A percentile compares a stretch with the other conserved stretches of the same genome.
Conservation (phyloP, 2,797 vertebrate genomes). For the Triplophysa bombifrons region DNA sequence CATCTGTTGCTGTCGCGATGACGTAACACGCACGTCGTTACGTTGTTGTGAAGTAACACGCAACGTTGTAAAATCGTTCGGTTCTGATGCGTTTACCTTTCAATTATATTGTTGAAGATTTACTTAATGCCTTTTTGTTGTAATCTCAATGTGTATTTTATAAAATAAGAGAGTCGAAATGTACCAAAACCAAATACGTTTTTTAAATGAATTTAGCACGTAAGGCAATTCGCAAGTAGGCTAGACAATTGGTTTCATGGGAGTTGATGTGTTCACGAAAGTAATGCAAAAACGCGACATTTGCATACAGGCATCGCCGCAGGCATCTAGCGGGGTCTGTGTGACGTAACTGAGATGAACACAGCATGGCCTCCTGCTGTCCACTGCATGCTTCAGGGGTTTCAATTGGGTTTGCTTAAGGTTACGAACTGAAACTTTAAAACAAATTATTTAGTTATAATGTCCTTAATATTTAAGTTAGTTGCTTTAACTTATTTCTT, state of each 20-base stretch:
- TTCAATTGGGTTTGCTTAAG: neutral
- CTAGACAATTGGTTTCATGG: neutral
- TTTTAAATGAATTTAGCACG: neutral
- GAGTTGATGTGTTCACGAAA: neutral
- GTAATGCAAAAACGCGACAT: neutral
- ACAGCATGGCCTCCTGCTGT: neutral
- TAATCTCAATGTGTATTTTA: neutral
- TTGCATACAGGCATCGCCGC: constrained; percentile 40
- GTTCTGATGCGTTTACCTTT: neutral
- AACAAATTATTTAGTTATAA: neutral
- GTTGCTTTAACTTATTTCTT: neutral
- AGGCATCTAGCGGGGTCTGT: constrained; percentile 38
- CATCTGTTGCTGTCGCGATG: constrained; percentile 55
- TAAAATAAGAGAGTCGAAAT: too few species aligned
- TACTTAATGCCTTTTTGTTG: neutral
- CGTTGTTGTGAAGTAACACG: neutral
- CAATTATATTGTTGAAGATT: neutral
- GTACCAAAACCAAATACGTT: too few species aligned
- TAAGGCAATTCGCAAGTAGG: too few species aligned
- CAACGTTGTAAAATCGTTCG: neutral
- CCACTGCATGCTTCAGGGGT: neutral
- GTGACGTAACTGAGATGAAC: neutral
- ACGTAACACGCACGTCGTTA: constrained; percentile 29
- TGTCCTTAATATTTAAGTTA: neutral
- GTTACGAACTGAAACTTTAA: neutral